phyloP scores from a whole-genome alignment of 1,140 invertebrate species.

The Periplaneta americana region DNA sequence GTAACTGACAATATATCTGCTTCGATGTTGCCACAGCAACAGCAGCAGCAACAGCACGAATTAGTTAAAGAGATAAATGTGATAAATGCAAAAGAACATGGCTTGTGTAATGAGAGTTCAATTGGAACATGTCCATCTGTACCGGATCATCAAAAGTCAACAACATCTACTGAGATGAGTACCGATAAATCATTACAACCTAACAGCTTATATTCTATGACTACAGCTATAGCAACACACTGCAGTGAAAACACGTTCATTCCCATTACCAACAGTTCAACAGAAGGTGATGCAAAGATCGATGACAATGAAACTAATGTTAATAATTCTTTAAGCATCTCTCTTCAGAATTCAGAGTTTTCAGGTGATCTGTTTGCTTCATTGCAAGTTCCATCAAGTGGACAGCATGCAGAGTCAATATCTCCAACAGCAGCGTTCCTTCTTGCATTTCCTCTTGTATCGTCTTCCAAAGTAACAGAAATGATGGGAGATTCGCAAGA shows the following conservation, averaged over 20 bases:
- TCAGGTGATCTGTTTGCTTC: conserved; percentile 68
- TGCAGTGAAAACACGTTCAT: not conserved
- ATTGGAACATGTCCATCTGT: not conserved
- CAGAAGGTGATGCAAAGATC: not conserved
- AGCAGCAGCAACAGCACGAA: too few relatives aligned
- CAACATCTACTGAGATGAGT: not conserved
- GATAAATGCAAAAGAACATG: not conserved
- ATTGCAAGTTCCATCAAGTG: conserved; percentile 52
- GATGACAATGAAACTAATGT: not conserved
- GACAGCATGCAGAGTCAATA: conserved; percentile 58
- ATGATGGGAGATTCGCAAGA: conserved; percentile 50
- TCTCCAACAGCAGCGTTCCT: conserved; percentile 73
- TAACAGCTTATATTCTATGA: not conserved
- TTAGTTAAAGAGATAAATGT: too few relatives aligned
- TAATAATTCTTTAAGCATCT: not conserved
- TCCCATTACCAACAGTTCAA: not conserved
- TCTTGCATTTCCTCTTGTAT: conserved; percentile 67
- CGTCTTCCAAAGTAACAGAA: conserved; percentile 44
- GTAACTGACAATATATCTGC: not conserved
- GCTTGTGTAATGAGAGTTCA: not conserved
- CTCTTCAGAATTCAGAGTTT: conserved; percentile 54
- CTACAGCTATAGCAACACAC: not conserved
- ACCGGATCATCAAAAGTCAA: not conserved
- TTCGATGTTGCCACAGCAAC: not conserved
- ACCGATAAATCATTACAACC: not conserved